Evolutionary conservation across 64 coral and sea anemone genomes (phyloP).

Genomic region (Cladopsammia gracilis): DNA sequence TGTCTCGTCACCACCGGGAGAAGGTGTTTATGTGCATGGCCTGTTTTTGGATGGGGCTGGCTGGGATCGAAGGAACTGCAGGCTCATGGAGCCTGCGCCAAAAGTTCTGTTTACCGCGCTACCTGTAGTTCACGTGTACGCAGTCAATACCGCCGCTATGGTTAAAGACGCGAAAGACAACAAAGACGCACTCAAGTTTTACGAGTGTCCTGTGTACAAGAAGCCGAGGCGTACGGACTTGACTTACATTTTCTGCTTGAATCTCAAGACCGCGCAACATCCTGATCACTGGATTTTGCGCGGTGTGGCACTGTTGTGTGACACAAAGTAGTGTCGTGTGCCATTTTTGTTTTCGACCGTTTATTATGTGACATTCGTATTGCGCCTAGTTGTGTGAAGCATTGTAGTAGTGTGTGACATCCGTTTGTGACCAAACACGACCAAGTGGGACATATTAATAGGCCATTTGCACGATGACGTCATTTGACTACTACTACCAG

Average conservation of each 20-base stretch:
- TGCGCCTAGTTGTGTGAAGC: too few species aligned
- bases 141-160: conserved; percentile 81
- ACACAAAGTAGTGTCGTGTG: conserved; percentile 79
- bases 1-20: conserved; percentile 77
- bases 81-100: conserved; percentile 84
- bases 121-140: conserved; percentile 93
- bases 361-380: too few species aligned
- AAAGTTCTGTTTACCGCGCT: conserved; percentile 95
- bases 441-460: too few species aligned
- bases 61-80: conserved; percentile 96
- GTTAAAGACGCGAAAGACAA: conserved; percentile 25
- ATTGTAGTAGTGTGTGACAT: too few species aligned
- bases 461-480: too few species aligned
- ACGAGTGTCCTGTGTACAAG: conserved; percentile 99
- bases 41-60: conserved; percentile 96
- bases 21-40: conserved; percentile 98
- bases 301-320: conserved; percentile 96
- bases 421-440: too few species aligned
- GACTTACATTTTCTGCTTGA: conserved; percentile 98
- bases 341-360: too few species aligned
- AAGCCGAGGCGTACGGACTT: conserved; percentile 94
- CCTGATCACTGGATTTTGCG: conserved; percentile 99
- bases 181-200: conserved; percentile 78
- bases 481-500: too few species aligned
- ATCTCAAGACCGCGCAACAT: conserved; percentile 86